A percentile compares a stretch with the other conserved stretches of the same genome.
These are phyloP conservation scores for Neosilurus mollespiculum DNA, from an alignment of 2,797 vertebrate genomes.

Conservation along the genomic window DNA sequence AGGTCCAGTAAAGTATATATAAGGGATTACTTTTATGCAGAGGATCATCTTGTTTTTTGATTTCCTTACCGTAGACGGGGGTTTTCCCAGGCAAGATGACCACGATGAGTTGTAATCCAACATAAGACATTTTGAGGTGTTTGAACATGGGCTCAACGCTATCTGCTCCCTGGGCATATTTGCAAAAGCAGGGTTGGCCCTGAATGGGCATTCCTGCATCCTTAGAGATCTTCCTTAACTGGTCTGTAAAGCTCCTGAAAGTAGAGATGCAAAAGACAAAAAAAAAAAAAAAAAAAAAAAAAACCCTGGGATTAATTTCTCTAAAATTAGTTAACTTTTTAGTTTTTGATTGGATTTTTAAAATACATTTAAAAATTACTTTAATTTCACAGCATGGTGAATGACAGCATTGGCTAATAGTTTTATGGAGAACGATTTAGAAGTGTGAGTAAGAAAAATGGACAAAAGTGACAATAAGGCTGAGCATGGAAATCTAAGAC, in stretches of 20 bases:
- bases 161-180: constrained; percentile 97
- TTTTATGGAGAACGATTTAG: not conserved
- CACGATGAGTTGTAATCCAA: constrained; percentile 96
- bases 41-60: not conserved
- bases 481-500: not conserved
- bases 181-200: constrained; percentile 98
- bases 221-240: constrained; percentile 97
- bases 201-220: constrained; percentile 99
- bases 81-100: constrained; percentile 98
- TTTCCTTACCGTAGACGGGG: constrained; percentile 86
- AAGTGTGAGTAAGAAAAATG: not conserved
- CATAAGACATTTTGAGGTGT: constrained; percentile 96
- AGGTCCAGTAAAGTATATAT: not conserved
- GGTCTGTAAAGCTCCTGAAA: constrained; percentile 94
- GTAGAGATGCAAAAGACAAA: not conserved
- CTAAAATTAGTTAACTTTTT: not conserved
- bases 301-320: not conserved
- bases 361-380: not conserved
- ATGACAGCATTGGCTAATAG: not conserved
- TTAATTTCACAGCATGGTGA: not conserved
- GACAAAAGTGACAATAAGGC: not conserved
- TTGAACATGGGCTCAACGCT: constrained; percentile 99
- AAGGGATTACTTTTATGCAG: not conserved
- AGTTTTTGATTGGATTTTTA: not conserved
- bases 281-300: no score